Percentiles rank a stretch among this genome's conserved stretches.
Evolutionary conservation across 2,113 vertebrate genomes (phyloP).

Genomic region (Gnathonemus longibarbis): DNA sequence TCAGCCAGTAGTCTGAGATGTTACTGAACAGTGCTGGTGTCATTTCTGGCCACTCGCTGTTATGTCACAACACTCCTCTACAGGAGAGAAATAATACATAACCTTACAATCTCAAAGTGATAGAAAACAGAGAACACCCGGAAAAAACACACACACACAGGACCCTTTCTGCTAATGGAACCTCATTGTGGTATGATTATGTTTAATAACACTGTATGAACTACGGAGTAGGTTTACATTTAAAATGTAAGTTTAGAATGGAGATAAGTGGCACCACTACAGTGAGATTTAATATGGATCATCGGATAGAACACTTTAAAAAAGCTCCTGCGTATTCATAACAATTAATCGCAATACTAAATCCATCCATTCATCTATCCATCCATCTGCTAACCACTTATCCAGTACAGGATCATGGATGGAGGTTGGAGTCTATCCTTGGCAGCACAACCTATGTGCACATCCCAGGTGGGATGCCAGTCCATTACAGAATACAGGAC

Average conservation of each 20-base stretch:
- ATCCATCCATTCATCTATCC: background rate
- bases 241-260: background rate
- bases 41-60: background rate
- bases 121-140: background rate
- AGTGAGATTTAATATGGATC: conserved; percentile 28
- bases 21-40: background rate
- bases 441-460: background rate
- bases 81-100: background rate
- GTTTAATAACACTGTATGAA: background rate
- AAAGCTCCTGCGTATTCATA: conserved; percentile 51
- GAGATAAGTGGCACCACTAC: conserved; percentile 26
- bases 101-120: conserved; percentile 41
- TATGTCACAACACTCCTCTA: background rate
- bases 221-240: background rate
- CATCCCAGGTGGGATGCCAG: background rate
- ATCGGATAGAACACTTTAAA: conserved; percentile 55
- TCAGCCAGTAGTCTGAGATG: background rate
- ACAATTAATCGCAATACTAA: conserved; percentile 31
- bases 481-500: conserved; percentile 4
- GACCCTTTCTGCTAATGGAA: conserved; percentile 37
- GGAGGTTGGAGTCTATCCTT: background rate
- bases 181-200: conserved; percentile 21
- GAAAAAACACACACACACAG: conserved; percentile 36
- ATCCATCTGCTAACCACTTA: background rate
- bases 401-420: background rate